Evolutionary conservation across 2,797 vertebrate genomes (phyloP).

Genomic region (Cetoscarus ocellatus): DNA sequence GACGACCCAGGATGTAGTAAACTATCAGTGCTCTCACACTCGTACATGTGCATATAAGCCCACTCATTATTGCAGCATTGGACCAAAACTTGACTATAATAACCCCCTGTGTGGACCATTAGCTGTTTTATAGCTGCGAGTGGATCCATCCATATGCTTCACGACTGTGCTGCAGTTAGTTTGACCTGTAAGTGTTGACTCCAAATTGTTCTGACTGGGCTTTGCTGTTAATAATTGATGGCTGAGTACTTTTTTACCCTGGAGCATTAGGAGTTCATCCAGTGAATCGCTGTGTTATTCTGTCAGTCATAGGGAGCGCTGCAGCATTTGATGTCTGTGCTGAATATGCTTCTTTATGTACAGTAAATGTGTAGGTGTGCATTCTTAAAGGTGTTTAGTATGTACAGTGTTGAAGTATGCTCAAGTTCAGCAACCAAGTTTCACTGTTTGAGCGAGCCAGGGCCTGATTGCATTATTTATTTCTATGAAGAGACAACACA

Average conservation of each 20-base stretch:
- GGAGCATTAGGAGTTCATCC: conserved; percentile 49
- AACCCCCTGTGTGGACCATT: conserved; percentile 57
- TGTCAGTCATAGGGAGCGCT: conserved; percentile 57
- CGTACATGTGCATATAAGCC: background rate
- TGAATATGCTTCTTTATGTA: background rate
- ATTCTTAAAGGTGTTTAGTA: too few species aligned
- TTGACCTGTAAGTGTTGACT: conserved; percentile 24
- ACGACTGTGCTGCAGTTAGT: conserved; percentile 24
- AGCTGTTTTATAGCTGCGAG: conserved; percentile 32
- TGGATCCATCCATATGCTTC: conserved; percentile 23
- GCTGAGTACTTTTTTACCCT: conserved; percentile 36
- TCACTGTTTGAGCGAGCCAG: background rate
- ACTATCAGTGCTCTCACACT: background rate
- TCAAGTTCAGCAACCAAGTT: background rate
- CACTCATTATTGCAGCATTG: conserved; percentile 6
- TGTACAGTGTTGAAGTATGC: background rate
- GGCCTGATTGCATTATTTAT: background rate
- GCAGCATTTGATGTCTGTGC: conserved; percentile 34
- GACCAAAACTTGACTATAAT: conserved; percentile 2
- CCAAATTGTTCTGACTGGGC: conserved; percentile 43
- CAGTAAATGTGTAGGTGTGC: background rate
- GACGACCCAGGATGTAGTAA: background rate
- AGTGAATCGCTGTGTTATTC: conserved; percentile 42
- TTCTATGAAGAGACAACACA: background rate
- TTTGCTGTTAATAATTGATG: conserved; percentile 73